Evolutionary conservation across 2,797 vertebrate genomes (phyloP).

Genomic region (Gymnopithys bicolor): DNA sequence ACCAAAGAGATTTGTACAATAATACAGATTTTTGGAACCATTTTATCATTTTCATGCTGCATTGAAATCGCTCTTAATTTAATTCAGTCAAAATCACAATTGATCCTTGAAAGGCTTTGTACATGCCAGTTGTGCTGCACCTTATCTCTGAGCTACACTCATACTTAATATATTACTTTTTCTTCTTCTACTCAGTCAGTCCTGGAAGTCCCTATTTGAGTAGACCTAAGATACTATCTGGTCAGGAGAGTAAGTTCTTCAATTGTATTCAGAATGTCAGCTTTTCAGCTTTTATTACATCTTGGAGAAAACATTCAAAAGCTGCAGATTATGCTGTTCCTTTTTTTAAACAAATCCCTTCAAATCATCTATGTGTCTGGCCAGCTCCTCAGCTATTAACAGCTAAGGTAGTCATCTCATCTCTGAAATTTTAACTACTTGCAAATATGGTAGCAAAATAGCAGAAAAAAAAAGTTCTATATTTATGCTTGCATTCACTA

Average conservation of each 20-base stretch:
- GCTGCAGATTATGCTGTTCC: neutral
- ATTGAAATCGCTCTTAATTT: neutral
- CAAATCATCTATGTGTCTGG: neutral
- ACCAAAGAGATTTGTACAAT: neutral
- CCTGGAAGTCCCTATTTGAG: neutral
- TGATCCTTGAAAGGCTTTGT: neutral
- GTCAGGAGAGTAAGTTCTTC: neutral
- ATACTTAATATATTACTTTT: neutral
- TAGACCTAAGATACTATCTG: neutral
- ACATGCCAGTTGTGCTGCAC: neutral
- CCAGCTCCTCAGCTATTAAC: neutral
- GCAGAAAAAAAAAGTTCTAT: neutral
- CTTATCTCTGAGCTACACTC: neutral
- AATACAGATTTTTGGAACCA: neutral
- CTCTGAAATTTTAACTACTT: neutral
- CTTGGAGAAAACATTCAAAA: neutral
- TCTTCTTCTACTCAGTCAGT: neutral
- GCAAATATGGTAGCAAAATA: neutral
- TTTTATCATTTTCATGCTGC: neutral
- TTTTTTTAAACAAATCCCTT: neutral
- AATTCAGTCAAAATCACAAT: neutral
- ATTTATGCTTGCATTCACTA: neutral
- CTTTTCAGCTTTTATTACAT: neutral
- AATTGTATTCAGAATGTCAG: neutral
- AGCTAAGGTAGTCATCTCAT: neutral